Percentiles rank a stretch among this genome's conserved stretches.
These are phyloP conservation scores for Lacerta agilis DNA, from an alignment of 2,797 vertebrate genomes.

Conservation along the genomic window DNA sequence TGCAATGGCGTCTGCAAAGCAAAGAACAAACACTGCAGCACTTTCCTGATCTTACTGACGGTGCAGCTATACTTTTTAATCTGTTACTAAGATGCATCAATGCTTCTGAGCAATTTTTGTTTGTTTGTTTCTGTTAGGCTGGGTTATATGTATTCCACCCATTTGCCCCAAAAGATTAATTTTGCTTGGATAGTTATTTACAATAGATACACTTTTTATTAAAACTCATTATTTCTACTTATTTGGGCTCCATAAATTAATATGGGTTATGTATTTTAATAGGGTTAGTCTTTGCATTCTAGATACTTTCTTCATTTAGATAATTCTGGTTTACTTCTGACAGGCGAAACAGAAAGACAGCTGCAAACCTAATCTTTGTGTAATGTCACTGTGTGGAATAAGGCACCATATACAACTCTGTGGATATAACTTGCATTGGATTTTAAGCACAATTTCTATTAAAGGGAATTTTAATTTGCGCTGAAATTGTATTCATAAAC, in stretches of 20 bases:
- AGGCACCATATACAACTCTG: constrained; percentile 39
- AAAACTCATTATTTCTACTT: constrained; percentile 68
- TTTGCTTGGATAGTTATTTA: constrained; percentile 71
- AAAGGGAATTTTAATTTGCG: constrained; percentile 57
- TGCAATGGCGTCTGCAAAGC: constrained; percentile 75
- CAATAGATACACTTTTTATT: constrained; percentile 68
- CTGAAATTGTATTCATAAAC: neutral
- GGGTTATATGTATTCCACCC: constrained; percentile 46
- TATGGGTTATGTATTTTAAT: constrained; percentile 64
- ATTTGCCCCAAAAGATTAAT: constrained; percentile 65
- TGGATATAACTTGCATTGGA: neutral
- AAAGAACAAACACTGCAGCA: constrained; percentile 53
- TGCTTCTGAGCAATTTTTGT: constrained; percentile 56
- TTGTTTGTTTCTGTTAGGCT: constrained; percentile 42
- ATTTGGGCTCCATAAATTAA: constrained; percentile 59
- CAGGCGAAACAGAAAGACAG: constrained; percentile 54
- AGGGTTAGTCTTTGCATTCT: constrained; percentile 62
- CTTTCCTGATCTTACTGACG: constrained; percentile 59
- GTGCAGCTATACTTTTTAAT: constrained; percentile 67
- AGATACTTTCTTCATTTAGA: constrained; percentile 40
- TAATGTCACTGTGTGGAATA: constrained; percentile 52
- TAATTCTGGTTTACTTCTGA: neutral
- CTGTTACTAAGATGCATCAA: constrained; percentile 70
- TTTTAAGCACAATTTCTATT: neutral
- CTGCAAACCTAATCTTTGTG: constrained; percentile 55